phyloP scores from a whole-genome alignment of 2,888 invertebrate genomes.

The Zaprionus bogoriensis region DNA sequence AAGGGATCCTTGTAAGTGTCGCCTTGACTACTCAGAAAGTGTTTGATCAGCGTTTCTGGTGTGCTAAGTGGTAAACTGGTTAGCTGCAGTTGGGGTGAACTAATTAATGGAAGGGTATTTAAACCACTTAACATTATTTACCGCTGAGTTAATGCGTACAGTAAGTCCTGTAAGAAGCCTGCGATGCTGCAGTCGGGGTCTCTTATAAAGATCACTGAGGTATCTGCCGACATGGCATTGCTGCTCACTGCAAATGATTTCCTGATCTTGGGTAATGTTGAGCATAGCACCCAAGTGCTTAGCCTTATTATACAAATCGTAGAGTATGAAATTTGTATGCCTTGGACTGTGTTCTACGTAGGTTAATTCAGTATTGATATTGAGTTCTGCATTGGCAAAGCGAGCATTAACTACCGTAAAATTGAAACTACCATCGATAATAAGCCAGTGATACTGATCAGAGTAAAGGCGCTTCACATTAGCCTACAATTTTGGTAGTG shows the following conservation, averaged over 20 bases:
- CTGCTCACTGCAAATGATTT: slow-evolving; percentile 52
- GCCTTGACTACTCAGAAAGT: slow-evolving; percentile 38
- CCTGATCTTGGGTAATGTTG: slow-evolving; percentile 28
- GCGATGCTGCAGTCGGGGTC: slow-evolving; percentile 69
- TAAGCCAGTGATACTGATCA: slow-evolving; percentile 73
- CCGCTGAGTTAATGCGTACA: slow-evolving; percentile 68
- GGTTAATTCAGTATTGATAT: slow-evolving; percentile 75
- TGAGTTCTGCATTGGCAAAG: slow-evolving; percentile 66
- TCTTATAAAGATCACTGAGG: slow-evolving; percentile 63
- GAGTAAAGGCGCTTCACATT: slow-evolving; percentile 55
- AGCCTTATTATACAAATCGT: slow-evolving; percentile 82
- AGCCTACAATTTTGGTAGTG: slow-evolving; percentile 42
- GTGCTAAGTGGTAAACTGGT: slow-evolving; percentile 49
- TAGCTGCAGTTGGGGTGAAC: slow-evolving; percentile 30
- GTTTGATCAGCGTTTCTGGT: slow-evolving; percentile 32
- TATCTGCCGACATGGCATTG: slow-evolving; percentile 52
- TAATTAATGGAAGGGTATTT: not conserved
- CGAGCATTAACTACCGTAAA: slow-evolving; percentile 27
- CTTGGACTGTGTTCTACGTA: slow-evolving; percentile 40
- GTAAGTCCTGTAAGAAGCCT: slow-evolving; percentile 70
- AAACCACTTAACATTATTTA: slow-evolving; percentile 39
- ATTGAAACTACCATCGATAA: slow-evolving; percentile 56
- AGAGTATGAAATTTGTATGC: slow-evolving; percentile 47
- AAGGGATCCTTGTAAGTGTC: slow-evolving; percentile 62
- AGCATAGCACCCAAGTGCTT: slow-evolving; percentile 62